Base-by-base conservation (phyloP, 2,888 invertebrate species). In the Drosophila neonasuta region DNA sequence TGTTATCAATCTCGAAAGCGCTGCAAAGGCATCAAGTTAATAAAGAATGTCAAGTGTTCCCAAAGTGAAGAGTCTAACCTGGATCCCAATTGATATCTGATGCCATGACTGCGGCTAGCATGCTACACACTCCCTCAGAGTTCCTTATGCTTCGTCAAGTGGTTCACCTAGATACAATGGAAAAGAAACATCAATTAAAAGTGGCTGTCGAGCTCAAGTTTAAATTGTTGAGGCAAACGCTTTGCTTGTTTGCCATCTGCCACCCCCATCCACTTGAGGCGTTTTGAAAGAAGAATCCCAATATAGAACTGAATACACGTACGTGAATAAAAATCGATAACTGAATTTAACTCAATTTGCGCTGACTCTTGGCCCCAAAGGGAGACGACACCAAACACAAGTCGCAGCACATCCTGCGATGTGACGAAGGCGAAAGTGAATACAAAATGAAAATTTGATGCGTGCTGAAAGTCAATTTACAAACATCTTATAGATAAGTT, bases 1-100 rank as follows among this genome's bases (percentile, higher is more conserved):
- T 80, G 94, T 93, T 86, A 97, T 92, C 75, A 97, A 92, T 88
- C 95, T 94, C 58, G 95, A 95, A 69, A 97, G 92, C 85, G 96
- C 97, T 97, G 91, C 9, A 60, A 71, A 6, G 20, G 1, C 5
- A 39, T 13, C 20, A 15, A 29, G 13, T 13, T 1, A 44, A 20
- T 11, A 6, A 24, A 17, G 20, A 7, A 2, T 24, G 6, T 4
- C 32, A 9, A 6, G 0, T 58, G 3, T 7, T 13, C 3, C 8
- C 10, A 15, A 1, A 2, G 1, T 7, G 8, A 4, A 2, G 3
- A n/a, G 9, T 39, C 77, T 86, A 71, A 91, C 91, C 90, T 82
- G 91, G 91, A 88, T 91, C 91, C 91, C 91, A 91, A 80, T 90
- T 91, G 58, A 91, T 87, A 76, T 90, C 90, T 71, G 90, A 88